These are phyloP conservation scores for Leucopsar rothschildi DNA, from an alignment of 2,113 vertebrate species.

Conservation along the genomic window DNA sequence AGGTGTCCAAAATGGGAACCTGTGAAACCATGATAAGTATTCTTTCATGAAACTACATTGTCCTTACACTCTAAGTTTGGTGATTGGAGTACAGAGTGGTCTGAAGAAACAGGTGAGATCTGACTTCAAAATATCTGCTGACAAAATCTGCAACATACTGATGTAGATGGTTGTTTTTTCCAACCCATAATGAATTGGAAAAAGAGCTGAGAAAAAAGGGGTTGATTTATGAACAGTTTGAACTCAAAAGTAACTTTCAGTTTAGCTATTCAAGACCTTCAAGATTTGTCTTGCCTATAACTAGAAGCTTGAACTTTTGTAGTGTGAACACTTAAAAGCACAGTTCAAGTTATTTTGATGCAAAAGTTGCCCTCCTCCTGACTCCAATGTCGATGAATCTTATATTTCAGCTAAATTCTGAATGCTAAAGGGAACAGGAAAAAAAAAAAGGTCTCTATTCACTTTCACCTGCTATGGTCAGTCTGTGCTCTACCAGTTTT, in stretches of 20 bases:
- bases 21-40: neutral
- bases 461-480: neutral
- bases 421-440: neutral
- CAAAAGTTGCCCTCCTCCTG: neutral
- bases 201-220: neutral
- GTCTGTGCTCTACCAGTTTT: neutral
- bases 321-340: neutral
- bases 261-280: neutral
- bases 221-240: neutral
- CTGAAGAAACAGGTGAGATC: neutral
- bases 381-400: neutral
- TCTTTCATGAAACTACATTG: neutral
- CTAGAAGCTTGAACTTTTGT: neutral
- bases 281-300: neutral
- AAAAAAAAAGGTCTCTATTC: neutral
- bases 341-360: neutral
- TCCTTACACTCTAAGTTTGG: neutral
- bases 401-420: neutral
- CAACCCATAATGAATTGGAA: neutral
- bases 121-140: neutral
- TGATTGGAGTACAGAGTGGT: neutral
- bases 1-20: neutral
- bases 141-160: neutral
- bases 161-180: neutral
- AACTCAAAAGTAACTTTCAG: neutral